Base-by-base conservation (phyloP, 2,888 invertebrate genomes). In the Catonia carolina region DNA sequence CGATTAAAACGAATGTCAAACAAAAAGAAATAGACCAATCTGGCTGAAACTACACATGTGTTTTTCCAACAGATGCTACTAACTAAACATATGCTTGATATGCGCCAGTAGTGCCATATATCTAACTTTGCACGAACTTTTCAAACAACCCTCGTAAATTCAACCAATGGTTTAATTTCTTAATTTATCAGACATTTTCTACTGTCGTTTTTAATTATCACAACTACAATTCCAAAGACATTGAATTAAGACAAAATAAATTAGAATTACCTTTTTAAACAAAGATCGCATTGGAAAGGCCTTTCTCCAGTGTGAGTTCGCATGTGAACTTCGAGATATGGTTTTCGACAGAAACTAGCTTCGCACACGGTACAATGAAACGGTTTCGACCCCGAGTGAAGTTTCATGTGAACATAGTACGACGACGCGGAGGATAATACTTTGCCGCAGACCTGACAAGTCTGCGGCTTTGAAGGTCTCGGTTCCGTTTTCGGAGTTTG, bases 341-440 rank as follows among this genome's bases (percentile, higher is more conserved):
- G 86, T 74, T 87, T 88, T 65, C 87, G 81, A 69, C 86, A 86
- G 70, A 87, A 88, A 61, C 85, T 83, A 47, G 86, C 86, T 68
- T 86, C 86, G 72, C 87, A 87, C 49, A 81, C 79, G 64, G 83
- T 83, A 74, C 88, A 88, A 68, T 83, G 83, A 73, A 85, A 88
- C 60, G 87, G 87, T 71, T 88, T 88, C 71, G 83, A 84, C 66
- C 85, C 83, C 20, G 87, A 87, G 74, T 88, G 87, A 64, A 86
- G 77, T 73, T 87, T 87, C 85, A 87, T 85, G 72, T 88, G 88
- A 66, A 87, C 88, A 70, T 88, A 86, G 71, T 86, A 86, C 63
- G 85, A 86, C 39, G 85, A 85, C 58, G 85, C 82, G 12, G 86
- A 86, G 55, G 86, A 86, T 62, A 87, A 72, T 60, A 86, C 82